Base-by-base conservation (phyloP, 1,140 invertebrate species). In the Drosophila fuyamai region DNA sequence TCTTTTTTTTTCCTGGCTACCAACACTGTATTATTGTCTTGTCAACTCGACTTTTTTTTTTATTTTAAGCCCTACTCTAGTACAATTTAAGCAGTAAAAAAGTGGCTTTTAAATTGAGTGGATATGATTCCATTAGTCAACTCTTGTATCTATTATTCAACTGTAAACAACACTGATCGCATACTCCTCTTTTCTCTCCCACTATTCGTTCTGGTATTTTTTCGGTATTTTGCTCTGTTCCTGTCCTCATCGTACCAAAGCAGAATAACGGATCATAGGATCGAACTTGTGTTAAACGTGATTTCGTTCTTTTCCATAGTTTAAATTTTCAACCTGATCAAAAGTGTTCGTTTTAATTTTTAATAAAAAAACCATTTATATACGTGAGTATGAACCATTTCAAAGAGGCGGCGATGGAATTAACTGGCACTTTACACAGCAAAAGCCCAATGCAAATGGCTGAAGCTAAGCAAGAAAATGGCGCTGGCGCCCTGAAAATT, bases 401-500 rank as follows among this genome's bases (percentile, higher is more conserved):
- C 0, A n/a, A 13, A 38, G 27, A 5, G 1, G 43, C 41, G 16
- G 10, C 9, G 5, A 55, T 4, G 32, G 35, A 53, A 47, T 8
- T 9, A 9, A 35, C 48, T 51, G 13, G 18, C 40, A 60, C 55
- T 36, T 6, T 35, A 18, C 35, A 14, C 29, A 36, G 47, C 56
- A 51, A 68, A 54, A 68, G 61, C 82, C 57, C 63, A 76, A 79
- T 79, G 76, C 71, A 83, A 89, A 67, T 83, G 43, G 66, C 73
- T 48, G 76, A 88, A 67, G 44, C 23, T 66, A 50, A 62, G 56
- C 74, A 91, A 83, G 81, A 90, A 91, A 89, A 91, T 91, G 89
- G 72, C 70, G 89, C 84, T 79, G 78, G 74, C 84, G 89, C 83
- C 65, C 56, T 79, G 60, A 58, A 81, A 62, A 79, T 66, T 40